Conservation (phyloP, 2,888 invertebrate genomes). For the Drosophila infuscata region DNA sequence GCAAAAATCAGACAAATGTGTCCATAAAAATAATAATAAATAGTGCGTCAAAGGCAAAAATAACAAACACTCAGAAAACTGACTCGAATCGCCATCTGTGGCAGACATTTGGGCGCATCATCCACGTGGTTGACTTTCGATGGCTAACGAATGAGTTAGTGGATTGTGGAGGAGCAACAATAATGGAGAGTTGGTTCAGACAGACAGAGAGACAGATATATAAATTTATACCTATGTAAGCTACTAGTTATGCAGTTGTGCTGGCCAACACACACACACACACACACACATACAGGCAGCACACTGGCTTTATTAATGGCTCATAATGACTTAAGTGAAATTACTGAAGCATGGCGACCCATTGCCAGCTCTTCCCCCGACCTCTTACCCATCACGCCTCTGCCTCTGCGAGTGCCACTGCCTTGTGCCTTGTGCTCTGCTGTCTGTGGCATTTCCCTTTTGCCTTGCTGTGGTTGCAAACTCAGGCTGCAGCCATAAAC, state of each 20-base stretch:
- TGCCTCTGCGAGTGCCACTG: not conserved
- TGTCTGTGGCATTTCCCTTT: conserved; percentile 55
- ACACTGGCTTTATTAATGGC: conserved; percentile 76
- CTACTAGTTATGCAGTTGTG: conserved; percentile 13
- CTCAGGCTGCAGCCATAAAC: conserved; percentile 71
- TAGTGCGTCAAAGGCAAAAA: conserved; percentile 10
- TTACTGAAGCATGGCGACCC: conserved; percentile 81
- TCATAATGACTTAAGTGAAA: conserved; percentile 82
- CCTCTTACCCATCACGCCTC: not conserved
- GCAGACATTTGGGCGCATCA: conserved; percentile 47
- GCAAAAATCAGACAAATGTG: not conserved
- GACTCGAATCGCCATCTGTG: conserved; percentile 20
- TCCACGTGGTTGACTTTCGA: conserved; percentile 38
- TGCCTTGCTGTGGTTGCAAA: conserved; percentile 36
- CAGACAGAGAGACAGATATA: conserved; percentile 3
- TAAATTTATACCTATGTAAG: conserved; percentile 46
- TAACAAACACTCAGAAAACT: conserved; percentile 6
- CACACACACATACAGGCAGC: not conserved
- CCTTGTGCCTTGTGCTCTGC: conserved; percentile 9
- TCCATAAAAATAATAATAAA: not conserved
- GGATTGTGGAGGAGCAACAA: not conserved
- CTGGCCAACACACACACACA: not conserved
- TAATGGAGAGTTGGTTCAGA: not conserved
- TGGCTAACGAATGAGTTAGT: conserved; percentile 26
- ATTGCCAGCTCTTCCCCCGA: conserved; percentile 12